Evolutionary conservation across 2,113 vertebrate genomes (phyloP).

Genomic region (Acanthisitta chloris): DNA sequence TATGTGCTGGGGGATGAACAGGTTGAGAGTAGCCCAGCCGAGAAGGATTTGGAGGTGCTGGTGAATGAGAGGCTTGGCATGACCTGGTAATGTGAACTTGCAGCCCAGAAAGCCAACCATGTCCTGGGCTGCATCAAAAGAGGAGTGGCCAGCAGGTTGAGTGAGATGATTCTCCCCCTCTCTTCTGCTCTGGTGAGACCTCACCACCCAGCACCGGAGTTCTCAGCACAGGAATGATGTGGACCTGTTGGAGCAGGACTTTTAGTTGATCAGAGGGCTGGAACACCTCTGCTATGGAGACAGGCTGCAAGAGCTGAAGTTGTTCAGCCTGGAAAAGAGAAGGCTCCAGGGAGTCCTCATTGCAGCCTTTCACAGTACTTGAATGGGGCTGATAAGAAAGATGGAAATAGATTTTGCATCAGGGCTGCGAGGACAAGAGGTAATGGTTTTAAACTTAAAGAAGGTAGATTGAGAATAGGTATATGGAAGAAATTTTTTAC

Average conservation of each 20-base stretch:
- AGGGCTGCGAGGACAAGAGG: background rate
- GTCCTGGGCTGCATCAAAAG: background rate
- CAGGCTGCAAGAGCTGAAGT: background rate
- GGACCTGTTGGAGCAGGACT: background rate
- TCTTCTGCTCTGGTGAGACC: background rate
- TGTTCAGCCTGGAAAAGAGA: background rate
- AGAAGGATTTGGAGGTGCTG: background rate
- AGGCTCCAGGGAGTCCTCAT: background rate
- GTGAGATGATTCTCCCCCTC: background rate
- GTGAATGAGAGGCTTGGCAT: background rate
- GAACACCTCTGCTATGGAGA: background rate
- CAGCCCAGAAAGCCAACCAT: fast-evolving
- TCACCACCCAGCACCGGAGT: background rate
- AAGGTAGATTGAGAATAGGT: background rate
- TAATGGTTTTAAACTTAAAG: background rate
- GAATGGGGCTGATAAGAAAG: background rate
- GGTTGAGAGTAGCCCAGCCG: background rate
- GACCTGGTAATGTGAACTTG: background rate
- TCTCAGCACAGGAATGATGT: no score
- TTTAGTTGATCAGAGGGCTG: background rate
- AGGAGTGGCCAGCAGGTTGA: background rate
- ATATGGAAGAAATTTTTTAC: background rate
- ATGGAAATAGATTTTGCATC: background rate
- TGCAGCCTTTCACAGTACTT: background rate
- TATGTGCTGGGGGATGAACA: background rate